Conservation (phyloP, 2,113 vertebrate genomes). For the Scolopax mira region DNA sequence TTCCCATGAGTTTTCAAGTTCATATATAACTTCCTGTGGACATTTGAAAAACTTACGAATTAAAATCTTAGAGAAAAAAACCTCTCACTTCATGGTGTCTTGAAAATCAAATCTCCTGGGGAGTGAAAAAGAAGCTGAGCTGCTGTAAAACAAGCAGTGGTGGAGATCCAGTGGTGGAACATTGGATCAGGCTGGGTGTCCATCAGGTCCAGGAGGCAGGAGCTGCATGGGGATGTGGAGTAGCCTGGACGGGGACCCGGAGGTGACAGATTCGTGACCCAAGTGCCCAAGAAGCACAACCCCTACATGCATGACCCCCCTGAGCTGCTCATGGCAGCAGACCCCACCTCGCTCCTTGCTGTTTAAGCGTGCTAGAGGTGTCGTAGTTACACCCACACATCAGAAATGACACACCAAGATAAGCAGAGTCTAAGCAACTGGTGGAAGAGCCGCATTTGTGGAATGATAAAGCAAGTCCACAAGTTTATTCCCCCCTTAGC, state of each 20-base stretch:
- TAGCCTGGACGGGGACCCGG: background rate
- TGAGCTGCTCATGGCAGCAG: background rate
- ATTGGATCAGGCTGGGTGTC: background rate
- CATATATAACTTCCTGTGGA: background rate
- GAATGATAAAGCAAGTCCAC: background rate
- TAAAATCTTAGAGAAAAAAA: background rate
- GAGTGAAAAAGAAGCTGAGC: background rate
- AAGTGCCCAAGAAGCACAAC: background rate
- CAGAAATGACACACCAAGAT: background rate
- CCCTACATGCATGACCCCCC: background rate
- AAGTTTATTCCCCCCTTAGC: background rate
- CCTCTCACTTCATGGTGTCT: rapidly evolving
- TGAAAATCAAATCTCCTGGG: background rate
- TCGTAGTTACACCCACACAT: rapidly evolving
- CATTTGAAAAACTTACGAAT: background rate
- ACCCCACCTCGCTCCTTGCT: rapidly evolving
- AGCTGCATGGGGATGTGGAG: rapidly evolving
- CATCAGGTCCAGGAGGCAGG: background rate
- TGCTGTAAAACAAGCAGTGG: background rate
- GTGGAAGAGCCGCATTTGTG: background rate
- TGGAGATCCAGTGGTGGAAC: background rate
- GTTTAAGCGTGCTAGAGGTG: background rate
- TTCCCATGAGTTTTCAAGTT: background rate
- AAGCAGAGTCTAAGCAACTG: background rate
- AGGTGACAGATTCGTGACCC: background rate